Evolutionary conservation across 2,113 vertebrate genomes (phyloP).

Genomic region (Nycticebus coucang): DNA sequence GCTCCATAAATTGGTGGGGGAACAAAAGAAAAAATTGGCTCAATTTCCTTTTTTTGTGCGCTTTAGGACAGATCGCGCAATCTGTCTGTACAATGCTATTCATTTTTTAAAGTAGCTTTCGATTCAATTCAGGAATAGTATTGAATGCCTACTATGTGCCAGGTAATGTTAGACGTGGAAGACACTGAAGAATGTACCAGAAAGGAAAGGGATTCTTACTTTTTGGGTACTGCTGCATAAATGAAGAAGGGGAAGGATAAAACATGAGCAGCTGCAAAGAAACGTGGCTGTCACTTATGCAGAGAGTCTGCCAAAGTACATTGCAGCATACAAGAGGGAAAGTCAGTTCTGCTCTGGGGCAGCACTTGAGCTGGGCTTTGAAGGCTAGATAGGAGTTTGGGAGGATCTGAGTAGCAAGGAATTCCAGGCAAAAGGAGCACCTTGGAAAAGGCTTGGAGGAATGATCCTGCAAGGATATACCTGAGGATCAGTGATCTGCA

Average conservation of each 20-base stretch:
- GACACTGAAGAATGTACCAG: rapidly evolving
- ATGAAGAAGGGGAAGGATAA: neutral
- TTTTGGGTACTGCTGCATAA: too few species aligned
- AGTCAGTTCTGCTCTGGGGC: neutral
- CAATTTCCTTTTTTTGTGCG: neutral
- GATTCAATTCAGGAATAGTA: neutral
- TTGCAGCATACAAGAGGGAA: rapidly evolving
- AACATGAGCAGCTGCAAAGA: neutral
- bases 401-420: neutral
- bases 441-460: neutral
- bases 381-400: neutral
- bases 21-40: neutral
- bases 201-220: neutral
- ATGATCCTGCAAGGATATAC: too few species aligned
- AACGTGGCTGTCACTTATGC: rapidly evolving
- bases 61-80: neutral
- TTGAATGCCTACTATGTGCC: neutral
- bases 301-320: neutral
- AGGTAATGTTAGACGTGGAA: neutral
- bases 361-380: neutral
- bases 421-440: neutral
- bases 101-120: neutral
- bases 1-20: neutral
- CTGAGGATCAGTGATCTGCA: rapidly evolving
- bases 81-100: neutral